Conservation (phyloP, 1,140 invertebrate species). For the Forficula auricularia region DNA sequence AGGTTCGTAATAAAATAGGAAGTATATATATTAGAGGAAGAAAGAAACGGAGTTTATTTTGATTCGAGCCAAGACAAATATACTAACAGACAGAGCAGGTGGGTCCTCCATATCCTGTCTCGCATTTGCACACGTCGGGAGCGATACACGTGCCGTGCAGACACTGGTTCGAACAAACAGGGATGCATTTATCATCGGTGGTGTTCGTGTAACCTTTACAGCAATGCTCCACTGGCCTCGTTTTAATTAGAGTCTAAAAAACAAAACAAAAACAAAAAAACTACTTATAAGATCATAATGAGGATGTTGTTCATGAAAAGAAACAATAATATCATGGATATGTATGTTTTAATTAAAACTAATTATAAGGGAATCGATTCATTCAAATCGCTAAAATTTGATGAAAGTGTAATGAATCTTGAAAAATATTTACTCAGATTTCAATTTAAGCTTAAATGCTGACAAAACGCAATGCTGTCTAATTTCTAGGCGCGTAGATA, state of each 20-base stretch:
- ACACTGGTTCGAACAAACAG: conserved; percentile 63
- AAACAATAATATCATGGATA: too few species aligned
- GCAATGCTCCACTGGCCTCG: conserved; percentile 60
- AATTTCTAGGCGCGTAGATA: too few species aligned
- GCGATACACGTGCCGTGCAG: conserved; percentile 67
- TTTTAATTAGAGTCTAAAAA: conserved; percentile 46
- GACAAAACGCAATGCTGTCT: too few species aligned
- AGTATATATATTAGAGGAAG: too few species aligned
- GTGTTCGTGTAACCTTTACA: conserved; percentile 60
- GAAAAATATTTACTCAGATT: too few species aligned
- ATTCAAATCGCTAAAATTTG: too few species aligned
- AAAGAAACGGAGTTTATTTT: conserved; percentile 1
- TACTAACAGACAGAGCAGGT: conserved; percentile 73
- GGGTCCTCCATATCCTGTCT: conserved; percentile 70
- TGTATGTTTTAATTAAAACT: too few species aligned
- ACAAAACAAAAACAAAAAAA: conserved; percentile 7
- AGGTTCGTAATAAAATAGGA: too few species aligned
- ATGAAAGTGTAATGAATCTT: too few species aligned
- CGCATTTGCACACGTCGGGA: conserved; percentile 73
- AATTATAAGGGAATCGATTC: too few species aligned
- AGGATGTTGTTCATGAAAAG: too few species aligned
- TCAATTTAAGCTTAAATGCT: too few species aligned
- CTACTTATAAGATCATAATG: not conserved
- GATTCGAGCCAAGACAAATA: conserved; percentile 8
- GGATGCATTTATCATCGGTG: conserved; percentile 43